Percentiles rank a stretch among this genome's conserved stretches.
Conservation (phyloP, 2,797 vertebrate species). For the Lutjanus campechanus region DNA sequence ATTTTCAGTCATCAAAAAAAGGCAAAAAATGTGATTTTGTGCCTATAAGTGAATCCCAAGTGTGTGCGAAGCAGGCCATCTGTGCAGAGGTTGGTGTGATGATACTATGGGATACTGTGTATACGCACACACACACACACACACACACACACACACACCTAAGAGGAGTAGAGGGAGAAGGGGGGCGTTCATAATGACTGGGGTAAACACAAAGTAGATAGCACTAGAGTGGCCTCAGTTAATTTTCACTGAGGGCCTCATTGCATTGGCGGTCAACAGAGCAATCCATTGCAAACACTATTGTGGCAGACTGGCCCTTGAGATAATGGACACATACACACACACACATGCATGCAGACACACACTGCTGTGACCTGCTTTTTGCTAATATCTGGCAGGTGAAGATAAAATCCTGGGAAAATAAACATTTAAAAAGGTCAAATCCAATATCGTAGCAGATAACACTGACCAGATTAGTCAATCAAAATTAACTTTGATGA, state of each 20-base stretch:
- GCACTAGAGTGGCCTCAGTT: slow-evolving; percentile 66
- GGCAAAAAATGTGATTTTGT: neutral
- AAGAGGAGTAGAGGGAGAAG: slow-evolving; percentile 15
- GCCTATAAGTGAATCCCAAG: slow-evolving; percentile 1
- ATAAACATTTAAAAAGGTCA: neutral
- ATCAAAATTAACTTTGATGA: neutral
- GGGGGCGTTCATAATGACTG: slow-evolving; percentile 57
- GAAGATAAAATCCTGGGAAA: slow-evolving; percentile 10
- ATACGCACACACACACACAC: slow-evolving; percentile 29
- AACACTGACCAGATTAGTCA: slow-evolving; percentile 14
- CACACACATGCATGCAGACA: slow-evolving; percentile 19
- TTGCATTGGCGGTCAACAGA: slow-evolving; percentile 67
- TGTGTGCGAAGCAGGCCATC: slow-evolving; percentile 55
- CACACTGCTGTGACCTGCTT: neutral
- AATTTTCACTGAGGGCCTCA: slow-evolving; percentile 75
- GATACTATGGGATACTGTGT: slow-evolving; percentile 22
- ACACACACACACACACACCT: slow-evolving; percentile 30
- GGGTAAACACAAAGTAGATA: slow-evolving; percentile 71
- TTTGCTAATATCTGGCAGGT: neutral
- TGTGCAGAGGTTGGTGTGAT: slow-evolving; percentile 33
- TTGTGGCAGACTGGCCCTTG: slow-evolving; percentile 46
- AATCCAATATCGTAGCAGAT: slow-evolving; percentile 2
- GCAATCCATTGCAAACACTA: slow-evolving; percentile 67
- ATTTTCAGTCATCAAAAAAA: neutral
- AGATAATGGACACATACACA: slow-evolving; percentile 65